Evolutionary conservation across 1,140 invertebrate species (phyloP).

Genomic region (Hycleus phaleratus): DNA sequence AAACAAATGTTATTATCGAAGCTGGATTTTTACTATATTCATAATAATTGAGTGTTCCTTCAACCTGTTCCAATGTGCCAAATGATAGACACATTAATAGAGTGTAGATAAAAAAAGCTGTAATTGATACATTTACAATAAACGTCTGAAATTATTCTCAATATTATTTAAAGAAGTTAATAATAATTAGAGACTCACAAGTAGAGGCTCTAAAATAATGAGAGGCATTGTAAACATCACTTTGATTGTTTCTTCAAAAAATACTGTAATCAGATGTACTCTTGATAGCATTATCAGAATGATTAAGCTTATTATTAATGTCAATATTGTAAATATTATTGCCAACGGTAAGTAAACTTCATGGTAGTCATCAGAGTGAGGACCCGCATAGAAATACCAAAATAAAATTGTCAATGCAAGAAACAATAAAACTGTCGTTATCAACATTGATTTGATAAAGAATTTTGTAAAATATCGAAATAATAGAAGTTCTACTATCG

Average conservation of each 20-base stretch:
- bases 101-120: neutral
- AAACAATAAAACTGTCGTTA: neutral
- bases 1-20: neutral
- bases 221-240: conserved; percentile 2
- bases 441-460: neutral
- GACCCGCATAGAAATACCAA: neutral
- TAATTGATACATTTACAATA: neutral
- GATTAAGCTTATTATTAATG: neutral
- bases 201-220: conserved; percentile 1
- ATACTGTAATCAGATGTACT: neutral
- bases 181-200: neutral
- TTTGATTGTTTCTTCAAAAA: conserved; percentile 4
- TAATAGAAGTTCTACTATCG: neutral
- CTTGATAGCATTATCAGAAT: neutral
- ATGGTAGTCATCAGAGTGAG: no score
- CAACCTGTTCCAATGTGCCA: neutral
- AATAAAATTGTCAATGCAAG: neutral
- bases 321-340: conserved; percentile 3
- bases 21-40: neutral
- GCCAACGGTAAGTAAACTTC: neutral
- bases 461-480: conserved; percentile 5
- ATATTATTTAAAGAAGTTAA: no score
- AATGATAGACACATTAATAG: neutral
- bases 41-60: neutral
- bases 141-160: conserved; percentile 1